Evolutionary conservation across 1,140 invertebrate species (phyloP), one percentile per base, ranked within the genome.

Genomic region (Hesperophylax magnus): DNA sequence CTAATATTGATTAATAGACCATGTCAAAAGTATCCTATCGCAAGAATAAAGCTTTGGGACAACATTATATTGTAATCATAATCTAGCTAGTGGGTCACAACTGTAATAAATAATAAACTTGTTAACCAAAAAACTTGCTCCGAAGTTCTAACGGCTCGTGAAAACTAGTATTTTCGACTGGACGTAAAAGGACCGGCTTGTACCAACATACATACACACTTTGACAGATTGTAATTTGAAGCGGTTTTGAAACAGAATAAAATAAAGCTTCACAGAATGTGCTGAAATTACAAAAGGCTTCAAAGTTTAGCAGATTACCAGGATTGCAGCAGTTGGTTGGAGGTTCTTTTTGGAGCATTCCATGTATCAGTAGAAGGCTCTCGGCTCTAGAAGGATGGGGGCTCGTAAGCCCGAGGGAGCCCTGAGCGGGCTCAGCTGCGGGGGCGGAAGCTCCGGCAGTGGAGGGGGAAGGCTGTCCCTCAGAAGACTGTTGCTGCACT

Each of bases 401-500:
- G 22, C 79, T 17, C 72, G 79, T 27, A 81, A 81, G 74, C 60
- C 79, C n/a, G 72, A 81, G 15, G 72, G 72, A 7, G 69, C 76
- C 52, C 65, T 58, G 20, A 63, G 65, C 56, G 71, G 60, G 39
- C 79, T 60, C 20, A 56, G 54, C 67, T 75, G 53, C 27, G 82
- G 79, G 6, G 82, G 82, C 11, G 80, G 79, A 15, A 27, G 77
- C 24, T 74, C 39, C 22, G 76, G 79, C 8, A 77, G 80, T n/a
- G 77, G 67, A 9, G 77, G 77, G 17, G 82, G 82, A 14, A 39
- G 82, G 24, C 69, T 84, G 56, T 84, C 82, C 27, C 78, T 84
- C 7, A 77, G 82, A 34, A 77, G 80, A 9, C 60, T 84, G 39
- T 63, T 84, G 18, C 78, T 84, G n/a, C 77, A 84, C 63, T 84